Evolutionary conservation across 1,140 invertebrate species (phyloP), one percentile per base, ranked within the genome.

Genomic region (Danaus melanippus): DNA sequence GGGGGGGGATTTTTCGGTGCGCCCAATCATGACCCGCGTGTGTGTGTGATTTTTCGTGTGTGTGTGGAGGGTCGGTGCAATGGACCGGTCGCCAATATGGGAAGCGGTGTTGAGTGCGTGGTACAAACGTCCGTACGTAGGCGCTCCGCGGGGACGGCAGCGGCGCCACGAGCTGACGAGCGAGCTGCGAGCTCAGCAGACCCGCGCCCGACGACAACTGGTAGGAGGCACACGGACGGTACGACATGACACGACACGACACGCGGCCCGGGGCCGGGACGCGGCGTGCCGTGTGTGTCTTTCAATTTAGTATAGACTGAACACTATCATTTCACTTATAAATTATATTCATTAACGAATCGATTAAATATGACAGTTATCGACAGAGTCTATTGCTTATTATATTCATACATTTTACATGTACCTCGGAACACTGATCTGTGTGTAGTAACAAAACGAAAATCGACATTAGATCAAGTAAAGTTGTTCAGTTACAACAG

Each of bases 161-260:
- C 71, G 89, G 88, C 73, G 88, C 88, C 64, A 89, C 87, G 72
- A 90, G 87, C 77, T 90, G 88, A 56, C 88, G 88, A 66, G 89
- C 89, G 64, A 90, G 84, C 79, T 90, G 88, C 76, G 89, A 90
- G 79, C 83, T 86, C 86, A 87, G 84, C 71, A 86, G 67, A 69
- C 76, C 78, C 75, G 74, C 74, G 69, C 67, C 69, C 58, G 66
- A 62, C 66, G 58, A 60, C 73, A 70, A 73, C 69, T 60, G 56
- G 15, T 15, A 15, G 15, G 15, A 60, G 54, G 66, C 61, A 74
- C 56, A 58, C 56, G 21, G 5, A 32, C 21, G 21, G 21, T 32
- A 32, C 21, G 21, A 32, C 21, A 32, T 53, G 56, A 57, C 64
- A 67, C 66, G 15, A 15, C 15, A 15, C 15, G 15, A 15, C 15